These are phyloP conservation scores for Drosophila subpulchrella DNA, from an alignment of 1,140 invertebrate genomes.

Conservation along the genomic window DNA sequence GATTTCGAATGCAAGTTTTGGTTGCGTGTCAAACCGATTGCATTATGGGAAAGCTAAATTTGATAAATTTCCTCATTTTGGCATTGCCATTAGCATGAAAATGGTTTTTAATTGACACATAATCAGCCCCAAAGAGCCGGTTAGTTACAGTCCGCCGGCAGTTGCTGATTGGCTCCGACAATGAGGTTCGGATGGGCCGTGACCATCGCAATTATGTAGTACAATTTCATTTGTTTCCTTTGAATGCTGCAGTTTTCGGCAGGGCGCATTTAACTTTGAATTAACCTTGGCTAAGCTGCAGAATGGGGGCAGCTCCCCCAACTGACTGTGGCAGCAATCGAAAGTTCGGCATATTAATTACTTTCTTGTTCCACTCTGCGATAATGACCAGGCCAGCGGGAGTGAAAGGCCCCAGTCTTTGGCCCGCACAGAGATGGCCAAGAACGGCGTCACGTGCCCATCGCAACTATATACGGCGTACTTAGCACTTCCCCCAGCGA, in stretches of 20 bases:
- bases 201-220: neutral
- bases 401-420: slow-evolving; percentile 34
- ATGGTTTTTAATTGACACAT: slow-evolving; percentile 75
- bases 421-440: slow-evolving; percentile 21
- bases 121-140: slow-evolving; percentile 55
- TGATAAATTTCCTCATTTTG: slow-evolving; percentile 42
- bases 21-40: slow-evolving; percentile 45
- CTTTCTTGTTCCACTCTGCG: slow-evolving; percentile 37
- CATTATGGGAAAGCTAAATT: slow-evolving; percentile 35
- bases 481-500: slow-evolving; percentile 66
- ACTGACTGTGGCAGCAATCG: slow-evolving; percentile 42
- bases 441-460: slow-evolving; percentile 26
- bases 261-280: slow-evolving; percentile 51
- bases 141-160: slow-evolving; percentile 47
- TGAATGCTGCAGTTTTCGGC: neutral
- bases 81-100: slow-evolving; percentile 69
- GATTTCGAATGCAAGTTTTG: slow-evolving; percentile 27
- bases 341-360: slow-evolving; percentile 51
- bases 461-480: slow-evolving; percentile 38
- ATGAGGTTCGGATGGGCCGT: slow-evolving; percentile 13
- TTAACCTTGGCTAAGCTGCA: slow-evolving; percentile 51
- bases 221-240: neutral
- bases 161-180: slow-evolving; percentile 28
- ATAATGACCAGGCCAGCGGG: slow-evolving; percentile 49
- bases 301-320: neutral